phyloP scores from a whole-genome alignment of 2,113 vertebrate genomes.

The Pao palembangensis region DNA sequence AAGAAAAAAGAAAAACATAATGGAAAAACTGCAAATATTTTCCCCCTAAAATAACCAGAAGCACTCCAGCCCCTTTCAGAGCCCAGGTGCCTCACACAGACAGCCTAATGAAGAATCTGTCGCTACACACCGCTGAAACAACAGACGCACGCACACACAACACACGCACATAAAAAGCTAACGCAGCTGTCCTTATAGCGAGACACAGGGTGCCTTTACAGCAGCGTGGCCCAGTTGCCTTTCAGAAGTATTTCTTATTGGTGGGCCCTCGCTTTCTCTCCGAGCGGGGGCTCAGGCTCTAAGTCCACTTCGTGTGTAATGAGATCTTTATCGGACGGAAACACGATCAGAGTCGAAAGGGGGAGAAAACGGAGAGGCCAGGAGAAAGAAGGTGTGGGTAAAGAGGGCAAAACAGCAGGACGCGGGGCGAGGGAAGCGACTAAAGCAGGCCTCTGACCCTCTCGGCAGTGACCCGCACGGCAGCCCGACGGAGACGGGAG shows the following conservation, averaged over 20 bases:
- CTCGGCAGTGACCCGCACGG: slow-evolving; percentile 34
- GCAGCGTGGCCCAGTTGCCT: slow-evolving; percentile 63
- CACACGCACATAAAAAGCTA: slow-evolving; percentile 51
- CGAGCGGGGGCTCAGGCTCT: slow-evolving; percentile 61
- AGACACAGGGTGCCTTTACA: slow-evolving; percentile 65
- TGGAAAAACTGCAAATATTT: slow-evolving; percentile 49
- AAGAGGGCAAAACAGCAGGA: slow-evolving; percentile 29
- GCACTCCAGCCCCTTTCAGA: slow-evolving; percentile 18
- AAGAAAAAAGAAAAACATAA: slow-evolving; percentile 28
- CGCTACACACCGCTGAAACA: slow-evolving; percentile 63
- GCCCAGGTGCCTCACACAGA: slow-evolving; percentile 60
- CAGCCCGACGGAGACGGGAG: neutral
- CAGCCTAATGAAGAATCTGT: slow-evolving; percentile 59
- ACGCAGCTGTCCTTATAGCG: slow-evolving; percentile 63
- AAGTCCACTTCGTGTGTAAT: slow-evolving; percentile 72
- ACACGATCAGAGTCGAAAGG: slow-evolving; percentile 64
- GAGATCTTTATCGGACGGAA: slow-evolving; percentile 76
- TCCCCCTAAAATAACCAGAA: slow-evolving; percentile 45
- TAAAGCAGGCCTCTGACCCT: slow-evolving; percentile 55
- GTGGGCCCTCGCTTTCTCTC: slow-evolving; percentile 41
- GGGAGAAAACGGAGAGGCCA: slow-evolving; percentile 26
- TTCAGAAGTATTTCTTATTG: slow-evolving; percentile 57
- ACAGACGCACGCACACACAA: slow-evolving; percentile 53
- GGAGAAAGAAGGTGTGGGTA: slow-evolving; percentile 49
- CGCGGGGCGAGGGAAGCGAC: slow-evolving; percentile 17